Evolutionary conservation across 2,113 vertebrate species (phyloP).

Genomic region (Urocynchramus pylzowi): DNA sequence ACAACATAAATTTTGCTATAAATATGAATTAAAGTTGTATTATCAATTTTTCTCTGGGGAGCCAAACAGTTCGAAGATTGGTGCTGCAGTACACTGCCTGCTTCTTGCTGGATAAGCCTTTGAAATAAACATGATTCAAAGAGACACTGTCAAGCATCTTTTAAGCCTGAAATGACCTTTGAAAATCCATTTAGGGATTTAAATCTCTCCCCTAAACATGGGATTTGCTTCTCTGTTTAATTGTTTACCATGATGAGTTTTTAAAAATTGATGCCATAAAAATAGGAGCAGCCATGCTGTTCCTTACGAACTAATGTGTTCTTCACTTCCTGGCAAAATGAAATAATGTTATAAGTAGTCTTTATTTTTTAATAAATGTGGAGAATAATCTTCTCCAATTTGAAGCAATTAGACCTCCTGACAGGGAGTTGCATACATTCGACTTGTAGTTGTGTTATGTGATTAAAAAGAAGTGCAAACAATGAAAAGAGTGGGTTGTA

Average conservation of each 20-base stretch:
- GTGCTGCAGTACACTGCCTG: background rate
- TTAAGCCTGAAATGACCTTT: conserved; percentile 50
- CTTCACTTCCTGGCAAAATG: conserved; percentile 54
- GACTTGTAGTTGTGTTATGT: conserved; percentile 2
- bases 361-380: conserved; percentile 63
- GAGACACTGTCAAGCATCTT: conserved; percentile 38
- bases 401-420: conserved; percentile 64
- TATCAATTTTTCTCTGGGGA: conserved; percentile 67
- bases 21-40: conserved; percentile 67
- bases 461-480: background rate
- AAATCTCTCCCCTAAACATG: conserved; percentile 47
- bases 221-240: conserved; percentile 60
- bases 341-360: conserved; percentile 51
- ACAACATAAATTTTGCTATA: conserved; percentile 39
- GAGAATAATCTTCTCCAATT: conserved; percentile 55
- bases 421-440: conserved; percentile 29
- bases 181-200: conserved; percentile 69
- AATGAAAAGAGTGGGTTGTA: background rate
- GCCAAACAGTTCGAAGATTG: conserved; percentile 25
- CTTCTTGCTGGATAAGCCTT: conserved; percentile 49
- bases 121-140: conserved; percentile 57
- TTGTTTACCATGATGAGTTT: conserved; percentile 69
- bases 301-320: conserved; percentile 40
- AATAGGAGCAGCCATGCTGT: conserved; percentile 43
- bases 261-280: conserved; percentile 65